A percentile compares a stretch with the other conserved stretches of the same genome.
These are phyloP conservation scores for Drosophila gaucha DNA, from an alignment of 2,888 invertebrate species.

Conservation along the genomic window DNA sequence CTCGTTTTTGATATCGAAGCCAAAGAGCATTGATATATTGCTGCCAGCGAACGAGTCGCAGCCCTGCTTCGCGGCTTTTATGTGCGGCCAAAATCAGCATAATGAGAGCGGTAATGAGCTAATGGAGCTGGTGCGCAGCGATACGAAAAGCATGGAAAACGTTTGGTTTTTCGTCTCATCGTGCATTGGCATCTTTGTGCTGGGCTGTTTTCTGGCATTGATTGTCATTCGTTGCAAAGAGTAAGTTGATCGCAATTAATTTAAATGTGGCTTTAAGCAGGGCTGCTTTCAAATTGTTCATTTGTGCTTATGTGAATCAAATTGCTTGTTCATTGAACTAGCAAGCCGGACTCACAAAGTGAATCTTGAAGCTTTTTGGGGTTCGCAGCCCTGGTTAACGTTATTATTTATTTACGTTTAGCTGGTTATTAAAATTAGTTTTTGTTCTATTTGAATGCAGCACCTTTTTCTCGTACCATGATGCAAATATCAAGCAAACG, in stretches of 20 bases:
- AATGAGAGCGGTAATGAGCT: conserved; percentile 90
- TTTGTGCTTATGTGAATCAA: background rate
- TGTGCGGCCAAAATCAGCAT: conserved; percentile 87
- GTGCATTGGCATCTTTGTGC: conserved; percentile 91
- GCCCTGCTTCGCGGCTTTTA: conserved; percentile 88
- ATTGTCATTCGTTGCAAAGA: conserved; percentile 93
- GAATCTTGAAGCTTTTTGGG: background rate
- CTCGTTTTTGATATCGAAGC: conserved; percentile 87
- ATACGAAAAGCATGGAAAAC: conserved; percentile 86
- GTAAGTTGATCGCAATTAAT: conserved; percentile 86
- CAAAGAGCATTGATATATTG: conserved; percentile 63
- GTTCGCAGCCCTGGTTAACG: conserved; percentile 8
- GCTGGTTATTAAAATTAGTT: background rate
- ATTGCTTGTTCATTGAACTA: background rate
- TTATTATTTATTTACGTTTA: conserved; percentile 5
- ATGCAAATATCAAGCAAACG: conserved; percentile 85
- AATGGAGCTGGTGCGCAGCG: conserved; percentile 91
- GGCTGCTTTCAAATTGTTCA: background rate
- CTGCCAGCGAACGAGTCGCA: conserved; percentile 87
- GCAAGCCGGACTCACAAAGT: no score
- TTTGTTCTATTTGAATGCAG: conserved; percentile 39
- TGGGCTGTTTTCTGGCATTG: conserved; percentile 91
- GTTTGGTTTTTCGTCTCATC: conserved; percentile 94
- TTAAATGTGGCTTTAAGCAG: background rate
- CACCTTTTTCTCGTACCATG: conserved; percentile 83